Percentiles rank a stretch among this genome's conserved stretches.
Conservation (phyloP, 2,113 vertebrate species). For the Panthera uncia region DNA sequence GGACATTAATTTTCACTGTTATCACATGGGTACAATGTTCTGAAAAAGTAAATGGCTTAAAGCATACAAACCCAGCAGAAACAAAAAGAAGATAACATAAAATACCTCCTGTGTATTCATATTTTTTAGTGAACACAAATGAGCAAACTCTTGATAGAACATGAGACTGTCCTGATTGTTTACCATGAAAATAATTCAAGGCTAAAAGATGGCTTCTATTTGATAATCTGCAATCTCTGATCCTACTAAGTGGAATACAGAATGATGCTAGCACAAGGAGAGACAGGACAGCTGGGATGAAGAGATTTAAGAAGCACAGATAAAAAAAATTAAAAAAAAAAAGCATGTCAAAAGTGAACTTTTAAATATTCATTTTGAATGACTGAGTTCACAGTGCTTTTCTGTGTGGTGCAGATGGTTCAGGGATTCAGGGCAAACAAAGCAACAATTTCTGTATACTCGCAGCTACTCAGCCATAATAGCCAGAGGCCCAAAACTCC, state of each 20-base stretch:
- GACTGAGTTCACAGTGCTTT: slow-evolving; percentile 77
- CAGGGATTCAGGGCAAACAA: slow-evolving; percentile 79
- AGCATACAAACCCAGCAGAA: neutral
- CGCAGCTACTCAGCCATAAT: slow-evolving; percentile 72
- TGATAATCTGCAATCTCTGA: neutral
- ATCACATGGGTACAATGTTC: neutral
- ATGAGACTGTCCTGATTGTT: neutral
- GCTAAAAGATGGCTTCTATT: neutral
- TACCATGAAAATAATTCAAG: neutral
- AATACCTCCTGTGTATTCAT: neutral
- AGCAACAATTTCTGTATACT: slow-evolving; percentile 79
- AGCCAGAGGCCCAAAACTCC: slow-evolving; percentile 79
- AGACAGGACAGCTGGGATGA: slow-evolving; percentile 69
- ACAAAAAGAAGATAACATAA: neutral
- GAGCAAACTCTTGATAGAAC: neutral
- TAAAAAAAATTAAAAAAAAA: slow-evolving; percentile 57
- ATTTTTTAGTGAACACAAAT: neutral
- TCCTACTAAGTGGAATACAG: neutral
- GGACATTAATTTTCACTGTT: neutral
- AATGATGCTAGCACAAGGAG: slow-evolving; percentile 13
- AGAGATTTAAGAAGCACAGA: slow-evolving; percentile 77
- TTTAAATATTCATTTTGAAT: slow-evolving; percentile 83
- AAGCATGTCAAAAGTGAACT: slow-evolving; percentile 76
- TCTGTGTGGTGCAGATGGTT: slow-evolving; percentile 81
- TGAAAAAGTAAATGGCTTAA: slow-evolving; percentile 25